These are phyloP conservation scores for Pygoscelis antarcticus DNA, from an alignment of 2,113 vertebrate species.

Conservation along the genomic window DNA sequence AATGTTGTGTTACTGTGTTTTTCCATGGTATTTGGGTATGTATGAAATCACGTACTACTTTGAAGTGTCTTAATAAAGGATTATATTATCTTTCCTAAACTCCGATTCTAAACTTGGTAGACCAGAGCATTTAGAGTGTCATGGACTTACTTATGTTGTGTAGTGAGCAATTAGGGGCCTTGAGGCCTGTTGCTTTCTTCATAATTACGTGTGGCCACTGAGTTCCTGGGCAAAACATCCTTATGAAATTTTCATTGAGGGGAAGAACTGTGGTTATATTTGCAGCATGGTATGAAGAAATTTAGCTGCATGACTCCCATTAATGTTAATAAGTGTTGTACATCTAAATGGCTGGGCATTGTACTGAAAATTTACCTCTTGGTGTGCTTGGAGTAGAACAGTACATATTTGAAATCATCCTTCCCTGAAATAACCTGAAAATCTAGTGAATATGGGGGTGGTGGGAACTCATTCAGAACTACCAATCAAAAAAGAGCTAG, in stretches of 20 bases:
- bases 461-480: not conserved
- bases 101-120: not conserved
- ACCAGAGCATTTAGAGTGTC: not conserved
- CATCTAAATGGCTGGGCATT: not conserved
- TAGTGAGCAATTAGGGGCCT: not conserved
- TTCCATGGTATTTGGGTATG: not conserved
- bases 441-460: not conserved
- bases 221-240: not conserved
- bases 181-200: not conserved
- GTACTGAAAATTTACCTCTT: slow-evolving; percentile 11
- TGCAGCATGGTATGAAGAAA: not conserved
- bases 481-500: not conserved
- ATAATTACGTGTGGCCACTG: not conserved
- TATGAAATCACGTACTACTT: not conserved
- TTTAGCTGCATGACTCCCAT: not conserved
- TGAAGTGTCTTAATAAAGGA: not conserved
- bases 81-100: not conserved
- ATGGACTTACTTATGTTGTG: not conserved
- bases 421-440: slow-evolving; percentile 28
- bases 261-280: slow-evolving; percentile 11
- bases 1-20: not conserved
- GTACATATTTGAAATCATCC: not conserved
- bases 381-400: not conserved
- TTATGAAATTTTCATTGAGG: not conserved
- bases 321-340: not conserved